Evolutionary conservation across 2,888 invertebrate species (phyloP).

Genomic region (Volucella inflata): DNA sequence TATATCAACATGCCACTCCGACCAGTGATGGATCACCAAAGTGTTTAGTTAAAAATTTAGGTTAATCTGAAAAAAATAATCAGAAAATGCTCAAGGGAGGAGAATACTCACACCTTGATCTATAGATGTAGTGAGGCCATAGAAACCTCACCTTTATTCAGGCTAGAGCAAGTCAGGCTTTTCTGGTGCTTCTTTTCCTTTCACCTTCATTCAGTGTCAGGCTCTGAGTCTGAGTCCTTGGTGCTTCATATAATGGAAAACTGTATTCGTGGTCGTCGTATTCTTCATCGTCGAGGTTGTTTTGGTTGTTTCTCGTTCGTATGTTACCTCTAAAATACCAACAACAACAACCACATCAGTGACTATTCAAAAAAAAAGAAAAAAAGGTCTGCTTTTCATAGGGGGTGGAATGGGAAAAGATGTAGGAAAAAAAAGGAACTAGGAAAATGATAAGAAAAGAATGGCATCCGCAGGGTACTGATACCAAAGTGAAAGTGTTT

Average conservation of each 20-base stretch:
- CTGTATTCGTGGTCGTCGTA: constrained; percentile 71
- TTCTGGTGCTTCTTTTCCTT: constrained; percentile 28
- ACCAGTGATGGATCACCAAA: constrained; percentile 76
- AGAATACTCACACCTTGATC: constrained; percentile 28
- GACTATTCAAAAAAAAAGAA: constrained; percentile 60
- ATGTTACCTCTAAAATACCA: constrained; percentile 46
- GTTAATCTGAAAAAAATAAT: constrained; percentile 76
- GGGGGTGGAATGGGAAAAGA: constrained; percentile 48
- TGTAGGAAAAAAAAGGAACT: constrained; percentile 43
- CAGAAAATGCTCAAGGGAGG: constrained; percentile 74
- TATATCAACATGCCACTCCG: constrained; percentile 76
- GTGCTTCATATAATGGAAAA: constrained; percentile 68
- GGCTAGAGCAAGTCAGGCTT: neutral
- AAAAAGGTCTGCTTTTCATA: constrained; percentile 54
- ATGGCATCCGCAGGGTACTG: constrained; percentile 73
- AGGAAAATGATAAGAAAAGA: constrained; percentile 70
- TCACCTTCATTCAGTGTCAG: constrained; percentile 48
- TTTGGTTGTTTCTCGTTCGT: constrained; percentile 65
- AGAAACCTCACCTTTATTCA: constrained; percentile 67
- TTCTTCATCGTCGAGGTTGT: constrained; percentile 68
- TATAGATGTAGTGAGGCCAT: neutral
- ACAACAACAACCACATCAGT: constrained; percentile 41
- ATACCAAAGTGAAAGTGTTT: constrained; percentile 73
- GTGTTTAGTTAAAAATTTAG: constrained; percentile 77
- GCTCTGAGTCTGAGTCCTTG: constrained; percentile 43